Conservation (phyloP, 23 tunicate genomes). For the Halocynthia aurantium region DNA sequence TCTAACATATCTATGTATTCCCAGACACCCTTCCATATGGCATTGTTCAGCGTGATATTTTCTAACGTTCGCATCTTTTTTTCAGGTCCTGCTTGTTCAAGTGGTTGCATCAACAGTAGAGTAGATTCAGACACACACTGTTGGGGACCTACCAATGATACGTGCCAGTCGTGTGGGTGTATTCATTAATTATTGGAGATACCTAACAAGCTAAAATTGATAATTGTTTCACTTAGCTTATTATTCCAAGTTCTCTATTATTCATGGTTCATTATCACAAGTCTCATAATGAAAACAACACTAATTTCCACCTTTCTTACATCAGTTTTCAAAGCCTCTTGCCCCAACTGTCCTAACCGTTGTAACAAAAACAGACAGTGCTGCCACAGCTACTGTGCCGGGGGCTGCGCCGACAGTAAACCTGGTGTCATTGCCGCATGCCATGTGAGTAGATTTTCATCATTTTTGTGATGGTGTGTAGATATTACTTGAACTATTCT, state of each 20-base stretch:
- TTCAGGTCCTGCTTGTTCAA: slow-evolving; percentile 23
- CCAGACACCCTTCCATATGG: background rate
- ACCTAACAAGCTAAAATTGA: background rate
- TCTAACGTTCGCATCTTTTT: background rate
- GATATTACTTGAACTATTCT: background rate
- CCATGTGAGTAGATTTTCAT: background rate
- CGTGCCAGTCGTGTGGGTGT: slow-evolving; percentile 51
- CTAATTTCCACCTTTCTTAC: background rate
- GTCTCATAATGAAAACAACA: background rate
- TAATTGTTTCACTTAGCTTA: background rate
- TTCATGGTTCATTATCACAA: too few relatives aligned
- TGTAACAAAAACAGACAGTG: slow-evolving; percentile 29
- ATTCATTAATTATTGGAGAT: background rate
- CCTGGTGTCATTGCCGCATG: background rate
- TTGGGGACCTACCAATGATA: slow-evolving; percentile 36
- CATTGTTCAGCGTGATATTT: background rate
- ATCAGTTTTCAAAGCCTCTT: slow-evolving; percentile 21
- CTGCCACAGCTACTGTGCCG: slow-evolving; percentile 57
- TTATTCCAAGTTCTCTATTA: too few relatives aligned
- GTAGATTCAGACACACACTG: slow-evolving; percentile 21
- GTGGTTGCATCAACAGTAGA: background rate
- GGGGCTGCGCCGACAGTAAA: slow-evolving; percentile 34
- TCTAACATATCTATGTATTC: too few relatives aligned
- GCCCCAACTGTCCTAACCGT: slow-evolving; percentile 9
- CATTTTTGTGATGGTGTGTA: background rate